These are phyloP conservation scores for Cairina moschata DNA, from an alignment of 2,113 vertebrate genomes.

Conservation along the genomic window DNA sequence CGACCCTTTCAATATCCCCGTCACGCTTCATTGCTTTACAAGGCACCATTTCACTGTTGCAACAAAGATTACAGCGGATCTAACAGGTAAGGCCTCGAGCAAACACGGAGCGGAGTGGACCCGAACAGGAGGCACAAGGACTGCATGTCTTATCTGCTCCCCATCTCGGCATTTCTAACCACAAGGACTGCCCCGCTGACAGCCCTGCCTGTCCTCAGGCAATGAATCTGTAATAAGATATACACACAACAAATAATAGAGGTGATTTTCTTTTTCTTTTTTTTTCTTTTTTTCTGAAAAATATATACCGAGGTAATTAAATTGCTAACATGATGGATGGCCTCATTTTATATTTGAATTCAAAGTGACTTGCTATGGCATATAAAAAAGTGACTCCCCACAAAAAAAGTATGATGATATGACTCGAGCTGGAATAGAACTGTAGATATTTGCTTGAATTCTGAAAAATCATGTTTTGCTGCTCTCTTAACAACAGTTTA, in stretches of 20 bases:
- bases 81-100: conserved; percentile 81
- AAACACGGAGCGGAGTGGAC: conserved; percentile 51
- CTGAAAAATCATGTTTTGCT: conserved; percentile 2
- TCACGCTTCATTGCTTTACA: conserved; percentile 80
- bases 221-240: conserved; percentile 90
- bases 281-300: conserved; percentile 75
- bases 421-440: conserved; percentile 55
- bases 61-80: conserved; percentile 79
- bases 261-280: conserved; percentile 56
- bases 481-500: not conserved
- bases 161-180: conserved; percentile 74
- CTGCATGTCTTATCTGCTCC: conserved; percentile 76
- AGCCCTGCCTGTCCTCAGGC: conserved; percentile 81
- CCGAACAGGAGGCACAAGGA: conserved; percentile 65
- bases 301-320: conserved; percentile 94
- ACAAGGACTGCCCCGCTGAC: conserved; percentile 73
- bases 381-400: conserved; percentile 65
- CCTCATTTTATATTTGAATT: conserved; percentile 87
- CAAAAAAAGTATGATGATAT: conserved; percentile 36
- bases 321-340: conserved; percentile 97
- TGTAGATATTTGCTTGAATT: conserved; percentile 51
- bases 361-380: conserved; percentile 77
- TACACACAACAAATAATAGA: conserved; percentile 82
- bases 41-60: conserved; percentile 77
- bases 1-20: conserved; percentile 79